These are phyloP conservation scores for Diphyllodes magnificus DNA, from an alignment of 2,113 vertebrate species.

Conservation along the genomic window DNA sequence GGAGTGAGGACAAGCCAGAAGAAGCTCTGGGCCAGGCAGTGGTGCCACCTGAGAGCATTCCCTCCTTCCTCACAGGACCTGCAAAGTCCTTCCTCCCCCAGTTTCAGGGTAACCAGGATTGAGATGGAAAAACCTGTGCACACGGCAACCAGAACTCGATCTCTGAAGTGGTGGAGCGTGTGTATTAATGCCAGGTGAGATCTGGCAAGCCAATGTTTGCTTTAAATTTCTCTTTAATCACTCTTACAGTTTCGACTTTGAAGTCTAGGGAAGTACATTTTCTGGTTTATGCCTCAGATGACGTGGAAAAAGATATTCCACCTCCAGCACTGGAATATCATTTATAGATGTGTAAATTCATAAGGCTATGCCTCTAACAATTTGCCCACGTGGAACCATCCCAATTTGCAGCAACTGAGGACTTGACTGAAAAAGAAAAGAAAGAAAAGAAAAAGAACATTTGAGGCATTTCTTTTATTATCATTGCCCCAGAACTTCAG, in stretches of 20 bases:
- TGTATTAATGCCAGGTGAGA: constrained; percentile 53
- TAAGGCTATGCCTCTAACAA: constrained; percentile 15
- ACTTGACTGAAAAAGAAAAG: not conserved
- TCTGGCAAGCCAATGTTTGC: constrained; percentile 25
- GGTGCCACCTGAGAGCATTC: not conserved
- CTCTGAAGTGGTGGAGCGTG: constrained; percentile 9
- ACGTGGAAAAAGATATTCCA: constrained; percentile 58
- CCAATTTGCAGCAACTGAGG: not conserved
- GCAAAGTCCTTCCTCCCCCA: not conserved
- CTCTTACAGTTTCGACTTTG: constrained; percentile 43
- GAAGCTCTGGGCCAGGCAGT: not conserved
- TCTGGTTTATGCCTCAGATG: constrained; percentile 49
- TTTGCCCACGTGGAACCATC: constrained; percentile 16
- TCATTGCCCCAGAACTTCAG: not conserved
- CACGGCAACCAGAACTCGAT: not conserved
- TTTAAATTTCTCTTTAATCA: constrained; percentile 62
- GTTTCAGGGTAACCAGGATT: not conserved
- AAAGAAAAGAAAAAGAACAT: not conserved
- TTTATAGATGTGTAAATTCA: constrained; percentile 46
- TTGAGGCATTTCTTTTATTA: not conserved
- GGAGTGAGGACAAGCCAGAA: not conserved
- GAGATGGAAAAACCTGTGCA: constrained; percentile 12
- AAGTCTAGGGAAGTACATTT: constrained; percentile 44
- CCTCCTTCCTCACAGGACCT: not conserved
- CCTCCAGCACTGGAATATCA: constrained; percentile 52